Evolutionary conservation across 35 echinoderm and acorn worm genomes (phyloP).

Genomic region (Apostichopus californicus): DNA sequence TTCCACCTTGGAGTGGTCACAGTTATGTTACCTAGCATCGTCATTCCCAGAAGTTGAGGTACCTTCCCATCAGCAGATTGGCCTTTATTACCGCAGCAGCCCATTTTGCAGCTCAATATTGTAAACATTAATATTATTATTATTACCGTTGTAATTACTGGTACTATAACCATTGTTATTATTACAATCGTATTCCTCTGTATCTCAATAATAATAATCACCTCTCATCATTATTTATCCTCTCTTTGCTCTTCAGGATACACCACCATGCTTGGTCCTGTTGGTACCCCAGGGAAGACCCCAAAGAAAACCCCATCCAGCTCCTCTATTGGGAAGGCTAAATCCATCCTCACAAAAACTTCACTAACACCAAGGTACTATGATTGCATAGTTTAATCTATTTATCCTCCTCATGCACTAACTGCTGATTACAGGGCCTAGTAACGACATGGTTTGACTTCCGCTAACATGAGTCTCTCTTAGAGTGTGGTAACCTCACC

Average conservation of each 20-base stretch:
- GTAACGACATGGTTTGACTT: background rate
- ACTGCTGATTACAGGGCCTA: background rate
- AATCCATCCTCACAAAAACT: slow-evolving; percentile 77
- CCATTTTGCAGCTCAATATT: too few relatives aligned
- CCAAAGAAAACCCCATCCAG: slow-evolving; percentile 85
- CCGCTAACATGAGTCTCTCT: too few relatives aligned
- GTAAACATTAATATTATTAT: too few relatives aligned
- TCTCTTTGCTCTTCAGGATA: slow-evolving; percentile 54
- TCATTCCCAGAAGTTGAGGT: too few relatives aligned
- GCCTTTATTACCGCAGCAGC: too few relatives aligned
- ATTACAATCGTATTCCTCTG: too few relatives aligned
- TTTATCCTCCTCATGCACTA: background rate
- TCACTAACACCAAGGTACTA: slow-evolving; percentile 84
- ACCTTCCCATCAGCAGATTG: too few relatives aligned
- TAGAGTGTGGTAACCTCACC: too few relatives aligned
- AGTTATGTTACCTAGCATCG: too few relatives aligned
- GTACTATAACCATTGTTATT: too few relatives aligned
- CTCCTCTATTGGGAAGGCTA: slow-evolving; percentile 76
- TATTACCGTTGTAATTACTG: too few relatives aligned
- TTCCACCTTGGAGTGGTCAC: too few relatives aligned
- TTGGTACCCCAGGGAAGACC: slow-evolving; percentile 79
- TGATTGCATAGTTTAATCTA: background rate
- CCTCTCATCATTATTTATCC: background rate
- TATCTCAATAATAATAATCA: background rate
- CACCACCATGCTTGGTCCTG: slow-evolving; percentile 76